Evolutionary conservation across 1,140 invertebrate genomes (phyloP).

Genomic region (Phthorimaea operculella): DNA sequence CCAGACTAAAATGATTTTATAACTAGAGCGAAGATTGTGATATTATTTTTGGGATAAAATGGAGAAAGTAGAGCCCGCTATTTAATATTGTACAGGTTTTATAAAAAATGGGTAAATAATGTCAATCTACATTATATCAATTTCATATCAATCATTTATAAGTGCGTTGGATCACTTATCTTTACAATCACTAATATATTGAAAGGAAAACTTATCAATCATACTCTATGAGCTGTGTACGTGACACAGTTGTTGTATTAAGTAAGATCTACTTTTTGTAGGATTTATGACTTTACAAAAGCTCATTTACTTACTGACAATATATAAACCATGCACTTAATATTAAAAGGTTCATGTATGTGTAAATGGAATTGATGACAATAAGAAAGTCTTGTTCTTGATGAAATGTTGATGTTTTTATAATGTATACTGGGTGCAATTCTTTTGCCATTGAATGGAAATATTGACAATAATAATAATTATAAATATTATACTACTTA

Average conservation of each 20-base stretch:
- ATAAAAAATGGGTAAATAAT: constrained; percentile 48
- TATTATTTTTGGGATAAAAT: constrained; percentile 9
- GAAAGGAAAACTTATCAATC: too few species aligned
- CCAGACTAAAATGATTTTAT: not conserved
- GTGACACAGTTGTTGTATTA: too few species aligned
- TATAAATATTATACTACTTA: not conserved
- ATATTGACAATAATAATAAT: constrained; percentile 23
- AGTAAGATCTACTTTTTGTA: too few species aligned
- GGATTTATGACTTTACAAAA: too few species aligned
- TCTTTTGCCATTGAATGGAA: constrained; percentile 14
- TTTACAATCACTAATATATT: constrained; percentile 20
- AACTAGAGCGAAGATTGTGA: constrained; percentile 11
- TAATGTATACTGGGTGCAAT: constrained; percentile 1
- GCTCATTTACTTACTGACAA: too few species aligned
- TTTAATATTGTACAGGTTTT: constrained; percentile 36
- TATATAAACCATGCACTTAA: too few species aligned
- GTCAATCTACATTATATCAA: constrained; percentile 62
- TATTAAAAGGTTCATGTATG: not conserved
- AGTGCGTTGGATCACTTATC: constrained; percentile 36
- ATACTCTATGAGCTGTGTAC: too few species aligned
- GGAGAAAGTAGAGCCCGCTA: constrained; percentile 25
- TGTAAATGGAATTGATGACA: constrained; percentile 2
- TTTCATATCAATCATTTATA: constrained; percentile 58
- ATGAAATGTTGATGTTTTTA: not conserved
- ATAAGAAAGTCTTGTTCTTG: too few species aligned